Evolutionary conservation across 1,140 invertebrate genomes (phyloP), one percentile per base, ranked within the genome.

Genomic region (Monochamus saltuarius): DNA sequence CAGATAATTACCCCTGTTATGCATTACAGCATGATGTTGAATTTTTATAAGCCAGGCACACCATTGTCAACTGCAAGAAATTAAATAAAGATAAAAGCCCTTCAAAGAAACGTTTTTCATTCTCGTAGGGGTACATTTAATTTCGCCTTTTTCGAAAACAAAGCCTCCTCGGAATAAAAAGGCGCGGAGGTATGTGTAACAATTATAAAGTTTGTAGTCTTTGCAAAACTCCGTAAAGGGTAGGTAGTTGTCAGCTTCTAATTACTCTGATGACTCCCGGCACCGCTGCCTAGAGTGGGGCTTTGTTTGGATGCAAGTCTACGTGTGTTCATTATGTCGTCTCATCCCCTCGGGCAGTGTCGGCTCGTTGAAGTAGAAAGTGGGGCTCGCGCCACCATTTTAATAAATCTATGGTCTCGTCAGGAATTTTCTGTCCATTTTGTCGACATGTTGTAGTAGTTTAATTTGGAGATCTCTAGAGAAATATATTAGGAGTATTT

Each of bases 221-320:
- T 16, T 57, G 36, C 34, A 45, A 50, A 57, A 47, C 43, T 50
- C 39, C 42, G 29, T 40, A 46, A 57, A 57, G 45, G 45, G 37
- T 50, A 34, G 47, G 38, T 42, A 22, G 50, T 36, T 58, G 45
- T 49, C 61, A 47, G 40, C 47, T 59, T 63, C 56, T 63, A 63
- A 63, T 63, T 63, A 63, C 61, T 29, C 52, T 63, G 61, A 63
- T 63, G 50, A 57, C 61, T 53, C 49, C 53, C 56, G 37, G 36
- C 56, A 43, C 60, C 46, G 50, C 47, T 40, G 56, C 56, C 43
- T 40, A 55, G 22, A 29, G 22, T 29, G 22, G 53, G 42, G 39
- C 61, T 63, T 63, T 63, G 61, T 63, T 63, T 63, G 47, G 61
- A 50, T 61, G 62, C 62, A 64, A 54, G 62, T 64, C 58, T 61